Base-by-base conservation (phyloP, 2,113 vertebrate genomes). In the Cephalopholis sonnerati region DNA sequence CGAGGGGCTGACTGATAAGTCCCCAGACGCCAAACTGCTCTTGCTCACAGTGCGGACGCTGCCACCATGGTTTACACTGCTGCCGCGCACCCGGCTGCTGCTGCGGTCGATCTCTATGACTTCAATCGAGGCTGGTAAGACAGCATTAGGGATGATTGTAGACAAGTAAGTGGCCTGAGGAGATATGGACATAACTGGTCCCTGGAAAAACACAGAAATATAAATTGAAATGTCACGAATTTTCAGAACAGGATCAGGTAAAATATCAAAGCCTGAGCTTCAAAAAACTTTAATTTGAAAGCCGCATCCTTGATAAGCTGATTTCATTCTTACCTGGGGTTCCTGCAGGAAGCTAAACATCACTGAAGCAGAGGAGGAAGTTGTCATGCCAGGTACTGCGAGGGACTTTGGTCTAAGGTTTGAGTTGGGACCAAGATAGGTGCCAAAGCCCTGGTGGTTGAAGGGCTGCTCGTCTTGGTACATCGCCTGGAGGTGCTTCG, bases 131-230 rank as follows among this genome's bases (percentile, higher is more conserved):
- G 96, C 96, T 0, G 98, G 97, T 86, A 99, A 91, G 74, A 99
- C 94, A 0, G 98, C 98, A 0, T 99, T 98, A 3, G 98, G 98
- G 80, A 99, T 99, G 89, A 99, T 97, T 84, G 97, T 99, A 1
- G 98, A 99, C 93, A 99, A 86, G 92, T 99, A 99, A 24, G 98
- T 98, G 73, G 96, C 98, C 92, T 99, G 98, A 11, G 98, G 98
- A 0, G 98, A 99, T 89, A 99, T 97, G 72, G 97, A 99, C 96
- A 99, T 98, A 77, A 98, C 98, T 0, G 97, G 98, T 64, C 97
- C 95, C 91, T 95, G 24, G 11, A 76, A 48, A 29, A 25, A 65
- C 76, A 57, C 18, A 80, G 22, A 69, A 67, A 48, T 8, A 20
- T 9, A 32, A 32, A 53, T 48, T 0, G 41, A 41, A 41, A 11